phyloP scores from a whole-genome alignment of 2,888 invertebrate species.

The Anorthoa munda region DNA sequence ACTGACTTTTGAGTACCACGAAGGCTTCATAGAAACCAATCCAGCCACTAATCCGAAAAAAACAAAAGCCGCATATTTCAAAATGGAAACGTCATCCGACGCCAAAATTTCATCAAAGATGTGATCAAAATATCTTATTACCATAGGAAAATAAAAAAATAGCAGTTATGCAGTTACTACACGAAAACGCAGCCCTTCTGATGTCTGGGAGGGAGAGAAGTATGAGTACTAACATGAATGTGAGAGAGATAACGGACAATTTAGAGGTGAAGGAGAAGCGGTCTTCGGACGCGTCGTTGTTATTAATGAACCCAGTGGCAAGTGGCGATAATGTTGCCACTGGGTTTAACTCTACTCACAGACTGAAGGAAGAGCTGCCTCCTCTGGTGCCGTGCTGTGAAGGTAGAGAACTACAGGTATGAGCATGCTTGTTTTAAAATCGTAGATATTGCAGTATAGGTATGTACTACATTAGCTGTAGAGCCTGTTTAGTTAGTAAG shows the following conservation, averaged over 20 bases:
- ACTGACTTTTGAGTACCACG: neutral
- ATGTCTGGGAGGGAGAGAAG: slow-evolving; percentile 74
- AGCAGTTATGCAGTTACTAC: slow-evolving; percentile 83
- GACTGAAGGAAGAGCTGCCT: slow-evolving; percentile 83
- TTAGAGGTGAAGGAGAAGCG: slow-evolving; percentile 83
- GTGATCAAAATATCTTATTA: slow-evolving; percentile 73
- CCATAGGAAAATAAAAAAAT: slow-evolving; percentile 56
- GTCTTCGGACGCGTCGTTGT: slow-evolving; percentile 81
- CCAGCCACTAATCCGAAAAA: slow-evolving; percentile 27
- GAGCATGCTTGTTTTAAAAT: neutral
- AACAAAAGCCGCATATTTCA: slow-evolving; percentile 68
- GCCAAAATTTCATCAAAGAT: slow-evolving; percentile 82
- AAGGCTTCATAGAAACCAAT: slow-evolving; percentile 12
- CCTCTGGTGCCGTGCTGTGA: slow-evolving; percentile 87
- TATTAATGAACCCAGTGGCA: slow-evolving; percentile 86
- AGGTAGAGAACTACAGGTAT: slow-evolving; percentile 84
- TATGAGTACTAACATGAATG: slow-evolving; percentile 70
- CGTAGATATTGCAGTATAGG: neutral
- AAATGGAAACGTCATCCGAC: slow-evolving; percentile 79
- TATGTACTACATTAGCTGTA: neutral
- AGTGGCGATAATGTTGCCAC: slow-evolving; percentile 87
- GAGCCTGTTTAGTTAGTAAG: neutral
- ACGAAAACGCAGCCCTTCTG: slow-evolving; percentile 76
- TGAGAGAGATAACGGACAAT: slow-evolving; percentile 70
- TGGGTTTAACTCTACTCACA: slow-evolving; percentile 80